Conservation (phyloP, 2,888 invertebrate genomes). For the Drosophila tanythrix region DNA sequence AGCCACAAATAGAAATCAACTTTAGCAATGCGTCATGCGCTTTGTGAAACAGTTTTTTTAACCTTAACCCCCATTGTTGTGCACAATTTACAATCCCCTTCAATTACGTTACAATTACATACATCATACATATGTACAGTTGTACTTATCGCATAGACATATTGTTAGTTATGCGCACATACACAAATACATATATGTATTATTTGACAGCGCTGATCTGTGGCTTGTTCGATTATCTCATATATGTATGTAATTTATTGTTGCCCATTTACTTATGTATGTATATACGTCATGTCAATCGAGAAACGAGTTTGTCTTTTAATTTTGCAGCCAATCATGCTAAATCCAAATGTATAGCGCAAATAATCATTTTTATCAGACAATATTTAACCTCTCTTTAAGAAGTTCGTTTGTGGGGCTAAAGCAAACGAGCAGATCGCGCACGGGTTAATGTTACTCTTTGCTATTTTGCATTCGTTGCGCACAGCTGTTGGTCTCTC, state of each 20-base stretch:
- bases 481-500: conserved; percentile 45
- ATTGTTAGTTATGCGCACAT: conserved; percentile 35
- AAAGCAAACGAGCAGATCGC: background rate
- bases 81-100: background rate
- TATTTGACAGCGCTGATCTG: conserved; percentile 35
- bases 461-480: conserved; percentile 26
- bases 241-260: conserved; percentile 6
- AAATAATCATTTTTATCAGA: conserved; percentile 19
- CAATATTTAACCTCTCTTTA: conserved; percentile 14
- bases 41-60: conserved; percentile 56
- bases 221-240: conserved; percentile 34
- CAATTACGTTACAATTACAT: conserved; percentile 8
- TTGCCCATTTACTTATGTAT: conserved; percentile 1
- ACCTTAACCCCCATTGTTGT: conserved; percentile 51
- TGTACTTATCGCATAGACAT: conserved; percentile 17
- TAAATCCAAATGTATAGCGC: conserved; percentile 17
- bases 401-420: background rate
- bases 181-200: background rate
- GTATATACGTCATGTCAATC: conserved; percentile 3
- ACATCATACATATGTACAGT: background rate
- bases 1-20: conserved; percentile 36
- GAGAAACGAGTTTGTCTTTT: conserved; percentile 12
- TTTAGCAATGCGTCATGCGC: conserved; percentile 62
- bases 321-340: background rate
- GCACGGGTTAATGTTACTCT: conserved; percentile 46